Conservation (phyloP, 2,797 vertebrate genomes). For the Sebastes wilsoni region DNA sequence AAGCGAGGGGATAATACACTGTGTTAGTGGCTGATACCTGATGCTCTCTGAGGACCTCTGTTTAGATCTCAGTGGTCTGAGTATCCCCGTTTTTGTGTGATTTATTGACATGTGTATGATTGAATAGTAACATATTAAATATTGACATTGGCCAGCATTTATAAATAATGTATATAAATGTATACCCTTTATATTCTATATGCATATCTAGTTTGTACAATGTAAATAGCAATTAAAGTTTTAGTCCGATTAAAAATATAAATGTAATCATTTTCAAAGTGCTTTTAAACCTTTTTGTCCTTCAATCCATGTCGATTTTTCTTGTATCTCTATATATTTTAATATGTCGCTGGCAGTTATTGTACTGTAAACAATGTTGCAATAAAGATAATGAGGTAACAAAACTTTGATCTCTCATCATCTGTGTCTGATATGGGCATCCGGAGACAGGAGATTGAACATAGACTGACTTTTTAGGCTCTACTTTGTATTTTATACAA, state of each 20-base stretch:
- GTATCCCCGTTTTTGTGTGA: constrained; percentile 62
- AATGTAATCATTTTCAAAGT: constrained; percentile 85
- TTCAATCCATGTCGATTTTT: constrained; percentile 82
- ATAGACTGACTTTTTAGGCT: not conserved
- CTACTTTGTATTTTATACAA: not conserved
- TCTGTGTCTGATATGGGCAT: not conserved
- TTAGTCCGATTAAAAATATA: constrained; percentile 81
- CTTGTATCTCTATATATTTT: constrained; percentile 83
- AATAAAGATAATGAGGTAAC: constrained; percentile 83
- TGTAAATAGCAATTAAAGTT: constrained; percentile 84
- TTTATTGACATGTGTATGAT: constrained; percentile 70
- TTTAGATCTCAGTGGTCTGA: constrained; percentile 41
- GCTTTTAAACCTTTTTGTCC: constrained; percentile 82
- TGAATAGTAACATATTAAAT: constrained; percentile 72
- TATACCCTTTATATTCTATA: constrained; percentile 86
- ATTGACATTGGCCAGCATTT: constrained; percentile 81
- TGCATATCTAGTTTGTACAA: constrained; percentile 87
- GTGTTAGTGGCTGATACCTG: constrained; percentile 57
- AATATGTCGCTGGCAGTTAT: constrained; percentile 84
- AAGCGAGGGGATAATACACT: constrained; percentile 16
- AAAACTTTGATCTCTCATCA: constrained; percentile 16
- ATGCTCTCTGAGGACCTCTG: constrained; percentile 57
- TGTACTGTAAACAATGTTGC: constrained; percentile 85
- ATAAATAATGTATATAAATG: constrained; percentile 87
- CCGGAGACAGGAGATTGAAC: not conserved